Percentiles rank a stretch among this genome's conserved stretches.
These are phyloP conservation scores for Hexactinellida sp. DNA, from an alignment of 37 sponge, comb jelly and placozoan genomes.

Conservation along the genomic window DNA sequence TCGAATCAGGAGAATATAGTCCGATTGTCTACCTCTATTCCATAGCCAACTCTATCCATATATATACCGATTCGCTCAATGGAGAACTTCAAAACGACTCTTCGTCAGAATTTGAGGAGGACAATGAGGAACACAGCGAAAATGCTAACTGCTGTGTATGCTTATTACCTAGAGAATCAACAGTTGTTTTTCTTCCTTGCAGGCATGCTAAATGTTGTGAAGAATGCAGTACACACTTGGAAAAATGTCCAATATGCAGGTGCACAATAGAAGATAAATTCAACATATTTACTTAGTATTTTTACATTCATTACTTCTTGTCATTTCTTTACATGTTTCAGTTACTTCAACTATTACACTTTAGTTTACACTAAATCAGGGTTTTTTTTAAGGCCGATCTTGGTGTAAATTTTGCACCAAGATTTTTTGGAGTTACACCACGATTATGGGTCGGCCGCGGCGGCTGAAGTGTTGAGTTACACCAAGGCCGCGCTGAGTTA, in stretches of 20 bases:
- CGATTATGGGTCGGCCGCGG: no score
- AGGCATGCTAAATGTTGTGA: slow-evolving; percentile 16
- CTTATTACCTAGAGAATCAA: slow-evolving; percentile 12
- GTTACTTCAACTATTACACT: slow-evolving; percentile 10
- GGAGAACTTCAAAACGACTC: slow-evolving; percentile 1
- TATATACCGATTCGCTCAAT: not conserved
- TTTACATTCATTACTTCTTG: not conserved
- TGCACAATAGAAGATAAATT: not conserved
- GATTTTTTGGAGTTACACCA: no score
- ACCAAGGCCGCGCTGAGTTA: no score
- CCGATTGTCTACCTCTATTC: slow-evolving; percentile 2
- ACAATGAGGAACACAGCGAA: not conserved
- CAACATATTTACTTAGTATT: slow-evolving; percentile 5
- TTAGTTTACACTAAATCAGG: not conserved
- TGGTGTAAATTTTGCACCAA: no score
- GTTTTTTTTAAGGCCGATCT: no score
- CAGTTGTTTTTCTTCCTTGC: slow-evolving; percentile 11
- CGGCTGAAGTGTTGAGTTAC: no score
- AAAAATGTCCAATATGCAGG: slow-evolving; percentile 7
- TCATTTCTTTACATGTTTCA: slow-evolving; percentile 12
- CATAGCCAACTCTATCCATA: not conserved
- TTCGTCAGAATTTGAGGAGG: not conserved
- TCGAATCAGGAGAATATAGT: slow-evolving; percentile 4
- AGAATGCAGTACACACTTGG: not conserved
- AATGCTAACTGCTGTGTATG: not conserved